A percentile compares a stretch with the other conserved stretches of the same genome.
Conservation (phyloP, 2,113 vertebrate species). For the Sorex araneus region DNA sequence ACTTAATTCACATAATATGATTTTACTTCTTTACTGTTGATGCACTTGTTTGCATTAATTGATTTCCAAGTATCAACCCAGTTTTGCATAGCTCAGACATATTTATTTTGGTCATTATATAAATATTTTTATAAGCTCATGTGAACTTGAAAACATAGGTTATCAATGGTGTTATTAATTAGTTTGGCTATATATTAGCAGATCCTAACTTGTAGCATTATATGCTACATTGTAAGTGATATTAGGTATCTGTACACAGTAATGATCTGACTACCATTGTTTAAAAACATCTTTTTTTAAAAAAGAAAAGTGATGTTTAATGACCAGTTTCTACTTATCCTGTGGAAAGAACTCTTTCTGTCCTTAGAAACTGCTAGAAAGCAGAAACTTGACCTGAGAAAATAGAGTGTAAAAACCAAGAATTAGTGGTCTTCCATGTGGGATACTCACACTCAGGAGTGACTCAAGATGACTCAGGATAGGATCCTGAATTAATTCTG, state of each 20-base stretch:
- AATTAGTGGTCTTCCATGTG: neutral
- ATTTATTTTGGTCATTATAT: neutral
- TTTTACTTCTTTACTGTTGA: neutral
- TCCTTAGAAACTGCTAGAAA: neutral
- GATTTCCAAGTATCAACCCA: neutral
- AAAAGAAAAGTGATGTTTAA: slow-evolving; percentile 24
- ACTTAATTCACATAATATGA: neutral
- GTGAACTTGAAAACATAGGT: slow-evolving; percentile 25
- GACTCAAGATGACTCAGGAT: neutral
- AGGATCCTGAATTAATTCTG: neutral
- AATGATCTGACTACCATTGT: slow-evolving; percentile 3
- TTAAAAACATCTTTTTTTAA: slow-evolving; percentile 51
- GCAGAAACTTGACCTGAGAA: neutral
- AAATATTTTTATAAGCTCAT: neutral
- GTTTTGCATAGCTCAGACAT: neutral
- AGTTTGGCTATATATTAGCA: neutral
- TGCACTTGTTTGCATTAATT: neutral
- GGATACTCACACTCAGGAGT: neutral
- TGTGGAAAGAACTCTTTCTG: neutral
- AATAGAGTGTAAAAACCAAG: neutral
- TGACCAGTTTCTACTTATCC: neutral
- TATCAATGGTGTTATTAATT: slow-evolving; percentile 21
- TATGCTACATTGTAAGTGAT: neutral
- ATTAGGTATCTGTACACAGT: neutral
- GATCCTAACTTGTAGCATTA: neutral